Evolutionary conservation across 35 echinoderm and acorn worm species (phyloP).

Genomic region (Amphiura filiformis): DNA sequence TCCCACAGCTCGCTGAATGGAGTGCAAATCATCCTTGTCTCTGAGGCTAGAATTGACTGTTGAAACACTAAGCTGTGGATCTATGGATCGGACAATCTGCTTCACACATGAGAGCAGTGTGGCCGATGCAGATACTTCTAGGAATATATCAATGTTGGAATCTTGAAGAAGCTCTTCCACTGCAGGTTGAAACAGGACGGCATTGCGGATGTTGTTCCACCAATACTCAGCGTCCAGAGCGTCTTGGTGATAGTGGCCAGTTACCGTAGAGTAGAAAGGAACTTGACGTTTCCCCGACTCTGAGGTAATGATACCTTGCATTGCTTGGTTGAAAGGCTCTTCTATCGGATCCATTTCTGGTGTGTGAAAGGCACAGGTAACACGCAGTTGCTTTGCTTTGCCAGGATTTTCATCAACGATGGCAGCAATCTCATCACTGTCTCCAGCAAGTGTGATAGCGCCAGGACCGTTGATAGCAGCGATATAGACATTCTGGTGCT

Average conservation of each 20-base stretch:
- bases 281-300: conserved; percentile 34
- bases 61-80: conserved; percentile 37
- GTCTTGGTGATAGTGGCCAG: conserved; percentile 63
- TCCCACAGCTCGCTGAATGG: conserved; percentile 51
- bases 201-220: conserved; percentile 93
- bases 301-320: conserved; percentile 76
- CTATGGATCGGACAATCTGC: conserved; percentile 68
- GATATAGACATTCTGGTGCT: conserved; percentile 81
- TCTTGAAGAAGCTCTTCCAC: conserved; percentile 71
- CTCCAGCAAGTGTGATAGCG: conserved; percentile 80
- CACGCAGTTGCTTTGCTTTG: conserved; percentile 72
- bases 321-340: conserved; percentile 69
- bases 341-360: conserved; percentile 91
- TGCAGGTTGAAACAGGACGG: conserved; percentile 76
- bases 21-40: conserved; percentile 65
- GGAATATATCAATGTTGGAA: conserved; percentile 59
- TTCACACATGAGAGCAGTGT: conserved; percentile 81
- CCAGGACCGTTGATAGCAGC: conserved; percentile 95
- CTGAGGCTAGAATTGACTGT: conserved; percentile 66
- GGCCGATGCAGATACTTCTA: conserved; percentile 77
- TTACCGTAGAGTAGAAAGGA: conserved; percentile 82
- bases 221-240: conserved; percentile 82
- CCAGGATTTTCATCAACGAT: conserved; percentile 70
- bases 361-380: conserved; percentile 93
- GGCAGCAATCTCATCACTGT: conserved; percentile 53